Evolutionary conservation across 1,140 invertebrate species (phyloP).

Genomic region (Armadillidium nasatum): DNA sequence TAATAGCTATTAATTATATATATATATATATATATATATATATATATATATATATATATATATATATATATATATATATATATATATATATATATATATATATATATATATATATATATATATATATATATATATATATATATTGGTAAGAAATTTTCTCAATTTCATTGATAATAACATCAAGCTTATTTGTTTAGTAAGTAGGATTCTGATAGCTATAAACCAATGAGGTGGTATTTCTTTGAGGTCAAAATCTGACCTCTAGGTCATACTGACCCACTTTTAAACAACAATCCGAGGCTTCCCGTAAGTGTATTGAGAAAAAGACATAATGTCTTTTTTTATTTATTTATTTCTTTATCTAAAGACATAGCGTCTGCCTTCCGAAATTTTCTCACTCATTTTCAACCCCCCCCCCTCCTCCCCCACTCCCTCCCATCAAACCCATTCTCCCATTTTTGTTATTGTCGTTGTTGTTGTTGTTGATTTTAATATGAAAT

Average conservation of each 20-base stretch:
- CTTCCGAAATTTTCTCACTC: too few relatives aligned
- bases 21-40: slow-evolving; percentile 18
- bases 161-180: background rate
- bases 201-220: slow-evolving; percentile 4
- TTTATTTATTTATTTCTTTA: background rate
- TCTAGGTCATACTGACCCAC: background rate
- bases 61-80: background rate
- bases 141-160: background rate
- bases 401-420: too few relatives aligned
- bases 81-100: background rate
- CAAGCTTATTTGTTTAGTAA: background rate
- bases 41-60: slow-evolving; percentile 14
- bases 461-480: too few relatives aligned
- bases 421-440: too few relatives aligned
- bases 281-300: slow-evolving; percentile 8
- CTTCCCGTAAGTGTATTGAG: slow-evolving; percentile 4
- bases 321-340: background rate
- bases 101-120: slow-evolving; percentile 23
- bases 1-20: slow-evolving; percentile 1
- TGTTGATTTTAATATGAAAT: too few relatives aligned
- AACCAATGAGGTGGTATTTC: background rate
- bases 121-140: slow-evolving; percentile 10
- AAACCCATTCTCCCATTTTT: too few relatives aligned
- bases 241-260: too few relatives aligned
- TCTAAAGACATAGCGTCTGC: too few relatives aligned